Evolutionary conservation across 2,113 vertebrate species (phyloP), one percentile per base, ranked within the genome.

Genomic region (Dicaeum eximium): DNA sequence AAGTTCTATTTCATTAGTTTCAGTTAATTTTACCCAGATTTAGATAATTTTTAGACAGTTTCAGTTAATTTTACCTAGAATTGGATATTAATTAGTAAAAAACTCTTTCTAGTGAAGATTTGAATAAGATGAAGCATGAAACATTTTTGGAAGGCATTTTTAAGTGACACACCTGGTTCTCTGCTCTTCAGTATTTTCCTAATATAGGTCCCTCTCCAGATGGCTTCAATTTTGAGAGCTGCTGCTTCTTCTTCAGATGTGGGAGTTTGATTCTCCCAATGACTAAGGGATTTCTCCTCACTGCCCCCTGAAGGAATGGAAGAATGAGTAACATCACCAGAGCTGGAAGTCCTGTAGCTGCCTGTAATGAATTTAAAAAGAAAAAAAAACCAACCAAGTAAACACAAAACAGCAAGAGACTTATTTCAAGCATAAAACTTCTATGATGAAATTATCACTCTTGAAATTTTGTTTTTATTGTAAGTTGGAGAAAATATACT

Each of bases 151-250:
- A 90, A 73, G 38, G 19, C 4, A 44, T 66, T 70, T 92, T 80
- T 96, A 94, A 95, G 88, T 78, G 33, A 61, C 69, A 67, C 35
- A 98, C 98, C 98, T 94, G 97, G 93, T 94, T 77, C 98, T 88
- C 97, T 98, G 85, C 97, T 97, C 20, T 80, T 96, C 40, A 97
- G 28, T 71, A 98, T 77, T 94, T 94, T 58, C 61, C 95, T 96
- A 62, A 97, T 80, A 31, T 97, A 97, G 22, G 79, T 44, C 18
- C 97, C 97, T 96, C 93, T 98, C 97, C 98, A 98, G 58, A 79
- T 30, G 20, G 96, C 93, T 95, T 99, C 98, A 64, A 99, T 92
- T 92, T 95, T 84, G 25, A 94, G 91, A 75, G 93, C 97, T 81
- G 98, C 98, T 78, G 86, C 83, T 58, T 51, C 94, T 96, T 98